phyloP scores from a whole-genome alignment of 2,113 vertebrate species.

The Sylvia atricapilla region DNA sequence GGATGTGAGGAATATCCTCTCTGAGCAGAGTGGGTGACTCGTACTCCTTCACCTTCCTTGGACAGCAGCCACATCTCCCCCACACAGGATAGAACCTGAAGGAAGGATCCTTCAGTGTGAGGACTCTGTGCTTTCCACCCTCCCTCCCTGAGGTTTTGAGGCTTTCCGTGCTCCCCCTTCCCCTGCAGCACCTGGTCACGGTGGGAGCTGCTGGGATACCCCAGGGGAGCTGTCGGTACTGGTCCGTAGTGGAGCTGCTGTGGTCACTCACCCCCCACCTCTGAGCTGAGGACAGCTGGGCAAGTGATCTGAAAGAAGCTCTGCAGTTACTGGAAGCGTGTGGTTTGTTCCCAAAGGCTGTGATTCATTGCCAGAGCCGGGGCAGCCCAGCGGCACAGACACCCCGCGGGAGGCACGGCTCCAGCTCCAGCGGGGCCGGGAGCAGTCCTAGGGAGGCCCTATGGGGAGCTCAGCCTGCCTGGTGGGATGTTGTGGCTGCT shows the following conservation, averaged over 20 bases:
- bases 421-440: fast-evolving
- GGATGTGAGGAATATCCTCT: background rate
- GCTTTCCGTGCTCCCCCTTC: background rate
- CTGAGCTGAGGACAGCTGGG: background rate
- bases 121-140: background rate
- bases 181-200: fast-evolving
- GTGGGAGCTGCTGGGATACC: background rate
- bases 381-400: background rate
- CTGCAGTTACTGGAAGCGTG: background rate
- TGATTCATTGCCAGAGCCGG: background rate
- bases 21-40: fast-evolving
- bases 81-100: background rate
- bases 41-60: background rate
- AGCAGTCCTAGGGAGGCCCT: background rate
- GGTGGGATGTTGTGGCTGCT: background rate
- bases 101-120: background rate
- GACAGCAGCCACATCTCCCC: background rate
- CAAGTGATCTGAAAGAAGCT: background rate
- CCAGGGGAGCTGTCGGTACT: fast-evolving
- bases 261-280: background rate
- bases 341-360: background rate
- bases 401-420: background rate
- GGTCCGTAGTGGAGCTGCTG: fast-evolving
- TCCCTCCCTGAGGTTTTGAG: background rate
- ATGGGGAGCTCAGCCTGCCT: background rate